Evolutionary conservation across 2,888 invertebrate species (phyloP).

Genomic region (Melieria crassipennis): DNA sequence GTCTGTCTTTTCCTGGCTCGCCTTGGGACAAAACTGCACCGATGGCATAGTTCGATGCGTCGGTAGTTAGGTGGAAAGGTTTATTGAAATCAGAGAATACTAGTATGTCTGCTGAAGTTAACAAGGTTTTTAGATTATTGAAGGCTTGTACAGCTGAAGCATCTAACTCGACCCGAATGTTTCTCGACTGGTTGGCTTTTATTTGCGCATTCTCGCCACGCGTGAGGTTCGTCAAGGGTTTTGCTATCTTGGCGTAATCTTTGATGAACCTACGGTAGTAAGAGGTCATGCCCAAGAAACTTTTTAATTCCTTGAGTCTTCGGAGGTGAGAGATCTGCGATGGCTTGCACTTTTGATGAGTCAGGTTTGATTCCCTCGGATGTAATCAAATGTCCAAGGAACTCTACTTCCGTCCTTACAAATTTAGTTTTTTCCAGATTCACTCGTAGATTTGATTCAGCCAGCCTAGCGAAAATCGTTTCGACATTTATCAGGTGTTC

Average conservation of each 20-base stretch:
- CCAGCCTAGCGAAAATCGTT: slow-evolving; percentile 21
- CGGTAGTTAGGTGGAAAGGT: slow-evolving; percentile 39
- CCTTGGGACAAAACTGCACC: slow-evolving; percentile 38
- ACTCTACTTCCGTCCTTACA: slow-evolving; percentile 28
- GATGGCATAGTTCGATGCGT: slow-evolving; percentile 39
- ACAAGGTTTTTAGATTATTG: slow-evolving; percentile 22
- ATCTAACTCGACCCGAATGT: too few species aligned
- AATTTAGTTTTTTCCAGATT: slow-evolving; percentile 27
- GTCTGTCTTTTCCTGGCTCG: slow-evolving; percentile 28
- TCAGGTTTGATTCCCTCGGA: neutral
- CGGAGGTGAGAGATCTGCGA: slow-evolving; percentile 24
- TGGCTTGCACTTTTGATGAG: slow-evolving; percentile 12
- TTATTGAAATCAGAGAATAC: slow-evolving; percentile 41
- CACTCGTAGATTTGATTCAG: slow-evolving; percentile 21
- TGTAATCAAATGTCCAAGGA: slow-evolving; percentile 32
- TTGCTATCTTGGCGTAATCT: neutral
- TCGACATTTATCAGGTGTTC: slow-evolving; percentile 22
- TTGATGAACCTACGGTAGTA: slow-evolving; percentile 36
- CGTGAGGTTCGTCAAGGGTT: neutral
- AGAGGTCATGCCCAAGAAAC: slow-evolving; percentile 30
- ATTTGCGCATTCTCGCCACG: slow-evolving; percentile 35
- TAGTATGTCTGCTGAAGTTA: slow-evolving; percentile 35
- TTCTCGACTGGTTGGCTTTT: neutral
- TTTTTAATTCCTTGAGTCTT: slow-evolving; percentile 37
- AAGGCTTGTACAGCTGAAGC: too few species aligned